phyloP scores from a whole-genome alignment of 2,797 vertebrate genomes.

The Columba guinea region DNA sequence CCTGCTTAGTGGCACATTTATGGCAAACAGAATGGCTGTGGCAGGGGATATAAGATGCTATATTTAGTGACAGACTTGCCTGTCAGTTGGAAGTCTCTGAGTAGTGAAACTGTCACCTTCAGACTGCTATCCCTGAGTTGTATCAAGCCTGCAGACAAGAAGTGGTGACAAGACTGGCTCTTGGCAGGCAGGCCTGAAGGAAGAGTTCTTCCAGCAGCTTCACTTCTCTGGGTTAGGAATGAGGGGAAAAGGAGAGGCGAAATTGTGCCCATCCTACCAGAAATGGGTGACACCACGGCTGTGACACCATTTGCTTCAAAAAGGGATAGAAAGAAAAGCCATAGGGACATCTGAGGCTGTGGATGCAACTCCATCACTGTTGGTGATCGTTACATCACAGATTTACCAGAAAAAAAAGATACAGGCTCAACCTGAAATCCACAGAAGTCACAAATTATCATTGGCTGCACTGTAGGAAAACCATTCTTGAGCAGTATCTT shows the following conservation, averaged over 20 bases:
- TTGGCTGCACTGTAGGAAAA: background rate
- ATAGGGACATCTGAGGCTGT: background rate
- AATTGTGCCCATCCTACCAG: background rate
- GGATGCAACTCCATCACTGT: background rate
- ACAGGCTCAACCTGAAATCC: fast-evolving
- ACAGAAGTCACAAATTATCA: background rate
- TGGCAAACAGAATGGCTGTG: background rate
- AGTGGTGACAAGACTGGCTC: background rate
- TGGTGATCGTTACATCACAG: background rate
- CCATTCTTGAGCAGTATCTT: background rate
- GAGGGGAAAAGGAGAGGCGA: background rate
- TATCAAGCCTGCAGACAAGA: background rate
- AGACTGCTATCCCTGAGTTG: background rate
- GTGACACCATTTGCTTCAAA: background rate
- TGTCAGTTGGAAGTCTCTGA: background rate
- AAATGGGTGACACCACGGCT: background rate
- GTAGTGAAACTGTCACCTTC: background rate
- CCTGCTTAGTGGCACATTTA: background rate
- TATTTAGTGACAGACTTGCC: background rate
- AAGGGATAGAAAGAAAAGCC: background rate
- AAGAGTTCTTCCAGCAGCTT: background rate
- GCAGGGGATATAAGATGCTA: background rate
- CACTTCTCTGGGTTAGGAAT: background rate
- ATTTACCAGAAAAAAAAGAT: background rate
- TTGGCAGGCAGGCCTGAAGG: background rate